Percentiles rank a stretch among this genome's conserved stretches.
These are phyloP conservation scores for Indicator maculatus DNA, from an alignment of 2,113 vertebrate species.

Conservation along the genomic window DNA sequence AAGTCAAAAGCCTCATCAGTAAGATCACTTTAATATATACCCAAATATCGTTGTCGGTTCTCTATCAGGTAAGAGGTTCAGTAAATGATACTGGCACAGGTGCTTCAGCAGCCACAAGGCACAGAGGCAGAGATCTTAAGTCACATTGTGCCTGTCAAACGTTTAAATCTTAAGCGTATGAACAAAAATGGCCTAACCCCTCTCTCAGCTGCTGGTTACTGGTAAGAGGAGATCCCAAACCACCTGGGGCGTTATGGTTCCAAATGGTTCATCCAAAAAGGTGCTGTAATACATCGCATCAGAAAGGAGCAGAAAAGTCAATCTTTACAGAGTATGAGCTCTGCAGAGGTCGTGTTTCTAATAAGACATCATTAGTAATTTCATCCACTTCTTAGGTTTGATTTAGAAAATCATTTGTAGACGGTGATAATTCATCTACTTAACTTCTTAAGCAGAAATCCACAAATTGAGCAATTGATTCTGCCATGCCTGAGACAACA, in stretches of 20 bases:
- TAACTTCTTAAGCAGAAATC: conserved; percentile 41
- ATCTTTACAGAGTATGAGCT: not conserved
- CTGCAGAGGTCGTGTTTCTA: not conserved
- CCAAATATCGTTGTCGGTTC: not conserved
- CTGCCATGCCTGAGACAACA: not conserved
- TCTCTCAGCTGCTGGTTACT: not conserved
- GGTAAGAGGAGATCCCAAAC: not conserved
- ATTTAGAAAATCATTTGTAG: conserved; percentile 40
- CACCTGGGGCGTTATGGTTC: not conserved
- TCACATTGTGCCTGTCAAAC: not conserved
- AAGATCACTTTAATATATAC: not conserved
- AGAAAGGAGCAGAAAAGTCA: not conserved
- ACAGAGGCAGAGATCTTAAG: not conserved
- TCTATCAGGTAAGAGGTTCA: not conserved
- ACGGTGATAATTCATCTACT: conserved; percentile 7
- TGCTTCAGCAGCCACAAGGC: not conserved
- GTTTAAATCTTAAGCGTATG: not conserved
- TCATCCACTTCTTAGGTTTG: conserved; percentile 26
- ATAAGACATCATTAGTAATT: conserved; percentile 7
- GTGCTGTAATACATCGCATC: not conserved
- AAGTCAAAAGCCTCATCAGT: not conserved
- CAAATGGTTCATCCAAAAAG: not conserved
- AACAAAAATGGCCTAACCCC: not conserved
- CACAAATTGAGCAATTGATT: conserved; percentile 34
- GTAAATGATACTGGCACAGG: not conserved